Evolutionary conservation across 2,888 invertebrate species (phyloP).

Genomic region (Tortrix viridana): DNA sequence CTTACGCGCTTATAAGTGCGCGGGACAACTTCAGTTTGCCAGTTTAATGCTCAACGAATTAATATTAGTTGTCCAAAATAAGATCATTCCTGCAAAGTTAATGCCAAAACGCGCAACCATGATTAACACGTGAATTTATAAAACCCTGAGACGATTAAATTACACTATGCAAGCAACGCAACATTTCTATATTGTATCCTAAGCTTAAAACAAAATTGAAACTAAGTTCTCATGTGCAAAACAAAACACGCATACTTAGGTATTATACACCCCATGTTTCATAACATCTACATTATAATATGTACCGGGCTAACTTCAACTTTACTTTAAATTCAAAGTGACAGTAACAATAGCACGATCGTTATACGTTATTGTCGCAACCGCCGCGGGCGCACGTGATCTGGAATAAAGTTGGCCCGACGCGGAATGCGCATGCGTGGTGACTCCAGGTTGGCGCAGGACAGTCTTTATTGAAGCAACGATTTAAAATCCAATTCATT

Average conservation of each 20-base stretch:
- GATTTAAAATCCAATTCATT: neutral
- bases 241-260: neutral
- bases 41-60: too few species aligned
- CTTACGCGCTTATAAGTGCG: too few species aligned
- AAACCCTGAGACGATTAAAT: too few species aligned
- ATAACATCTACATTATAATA: neutral
- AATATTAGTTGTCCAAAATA: too few species aligned
- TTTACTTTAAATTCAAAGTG: conserved; percentile 33
- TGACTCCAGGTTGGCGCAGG: conserved; percentile 45
- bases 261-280: neutral
- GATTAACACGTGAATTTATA: too few species aligned
- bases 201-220: too few species aligned
- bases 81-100: too few species aligned
- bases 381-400: conserved; percentile 62
- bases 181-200: too few species aligned
- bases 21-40: too few species aligned
- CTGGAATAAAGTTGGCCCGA: conserved; percentile 65
- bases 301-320: conserved; percentile 11
- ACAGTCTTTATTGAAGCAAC: conserved; percentile 9
- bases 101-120: too few species aligned
- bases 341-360: conserved; percentile 35
- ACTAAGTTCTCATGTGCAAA: too few species aligned
- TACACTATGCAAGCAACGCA: too few species aligned
- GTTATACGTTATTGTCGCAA: conserved; percentile 43
- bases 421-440: conserved; percentile 59